Conservation (phyloP, 2,797 vertebrate species). For the Tragelaphus eurycerus region DNA sequence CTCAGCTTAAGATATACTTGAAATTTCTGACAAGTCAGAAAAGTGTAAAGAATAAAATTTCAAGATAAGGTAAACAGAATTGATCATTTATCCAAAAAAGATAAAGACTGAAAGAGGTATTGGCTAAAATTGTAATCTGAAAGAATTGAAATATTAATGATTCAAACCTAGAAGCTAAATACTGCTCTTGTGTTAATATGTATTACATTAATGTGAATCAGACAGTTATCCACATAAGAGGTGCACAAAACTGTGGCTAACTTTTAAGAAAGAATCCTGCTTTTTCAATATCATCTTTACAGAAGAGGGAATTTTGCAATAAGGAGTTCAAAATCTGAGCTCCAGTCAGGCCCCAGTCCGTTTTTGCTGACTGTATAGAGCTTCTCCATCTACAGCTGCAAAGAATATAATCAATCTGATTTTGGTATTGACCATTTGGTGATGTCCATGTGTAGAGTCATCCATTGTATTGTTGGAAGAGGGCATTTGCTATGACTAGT, state of each 20-base stretch:
- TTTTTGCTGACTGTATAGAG: background rate
- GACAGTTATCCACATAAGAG: background rate
- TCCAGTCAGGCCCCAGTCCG: background rate
- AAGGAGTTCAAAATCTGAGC: background rate
- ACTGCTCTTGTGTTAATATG: background rate
- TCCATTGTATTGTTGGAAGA: background rate
- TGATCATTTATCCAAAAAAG: background rate
- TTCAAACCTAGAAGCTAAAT: background rate
- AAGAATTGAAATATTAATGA: background rate
- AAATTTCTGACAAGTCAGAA: background rate
- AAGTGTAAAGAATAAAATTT: background rate
- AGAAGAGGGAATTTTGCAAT: background rate
- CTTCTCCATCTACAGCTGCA: background rate
- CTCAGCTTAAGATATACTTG: background rate
- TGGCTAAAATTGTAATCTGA: background rate
- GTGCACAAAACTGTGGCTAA: background rate
- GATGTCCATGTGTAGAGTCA: background rate
- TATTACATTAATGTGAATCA: background rate
- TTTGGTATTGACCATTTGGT: background rate
- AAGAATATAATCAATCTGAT: background rate
- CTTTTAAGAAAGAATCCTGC: background rate
- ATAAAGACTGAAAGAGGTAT: background rate
- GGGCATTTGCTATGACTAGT: background rate
- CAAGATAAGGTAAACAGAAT: background rate
- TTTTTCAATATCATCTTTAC: background rate